Conservation (phyloP, 2,113 vertebrate genomes). For the Cathartes aura region DNA sequence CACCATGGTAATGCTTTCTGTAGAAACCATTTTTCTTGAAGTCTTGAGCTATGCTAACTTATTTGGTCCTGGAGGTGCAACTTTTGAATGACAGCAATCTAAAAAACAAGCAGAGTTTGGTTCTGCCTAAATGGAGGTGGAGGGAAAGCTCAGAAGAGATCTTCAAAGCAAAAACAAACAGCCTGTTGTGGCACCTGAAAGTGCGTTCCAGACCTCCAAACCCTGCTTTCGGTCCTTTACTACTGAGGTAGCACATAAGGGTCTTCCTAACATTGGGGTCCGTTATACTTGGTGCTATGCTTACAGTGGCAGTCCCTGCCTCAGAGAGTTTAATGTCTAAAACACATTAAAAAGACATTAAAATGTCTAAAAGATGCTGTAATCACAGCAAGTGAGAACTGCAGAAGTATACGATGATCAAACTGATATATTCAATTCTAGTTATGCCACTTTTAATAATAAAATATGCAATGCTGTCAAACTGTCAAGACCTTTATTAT, state of each 20-base stretch:
- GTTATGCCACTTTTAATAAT: neutral
- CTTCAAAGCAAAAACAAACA: neutral
- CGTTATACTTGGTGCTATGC: neutral
- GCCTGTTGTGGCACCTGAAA: neutral
- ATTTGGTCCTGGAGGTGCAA: neutral
- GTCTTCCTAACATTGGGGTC: neutral
- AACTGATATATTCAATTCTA: neutral
- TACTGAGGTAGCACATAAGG: neutral
- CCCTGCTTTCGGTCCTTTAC: neutral
- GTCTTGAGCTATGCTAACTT: neutral
- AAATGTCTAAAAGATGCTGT: neutral
- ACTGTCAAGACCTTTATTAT: neutral
- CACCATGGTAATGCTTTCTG: accelerated
- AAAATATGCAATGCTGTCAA: neutral
- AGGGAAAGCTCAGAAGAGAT: neutral
- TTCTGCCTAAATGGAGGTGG: neutral
- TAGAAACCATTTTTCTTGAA: neutral
- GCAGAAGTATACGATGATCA: neutral
- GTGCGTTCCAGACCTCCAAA: neutral
- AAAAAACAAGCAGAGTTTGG: neutral
- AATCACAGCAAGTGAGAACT: neutral
- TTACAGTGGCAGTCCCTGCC: neutral
- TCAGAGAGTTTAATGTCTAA: neutral
- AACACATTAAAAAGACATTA: neutral
- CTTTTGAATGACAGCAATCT: neutral